Conservation (phyloP, 2,888 invertebrate species). For the Cheilosia urbana region DNA sequence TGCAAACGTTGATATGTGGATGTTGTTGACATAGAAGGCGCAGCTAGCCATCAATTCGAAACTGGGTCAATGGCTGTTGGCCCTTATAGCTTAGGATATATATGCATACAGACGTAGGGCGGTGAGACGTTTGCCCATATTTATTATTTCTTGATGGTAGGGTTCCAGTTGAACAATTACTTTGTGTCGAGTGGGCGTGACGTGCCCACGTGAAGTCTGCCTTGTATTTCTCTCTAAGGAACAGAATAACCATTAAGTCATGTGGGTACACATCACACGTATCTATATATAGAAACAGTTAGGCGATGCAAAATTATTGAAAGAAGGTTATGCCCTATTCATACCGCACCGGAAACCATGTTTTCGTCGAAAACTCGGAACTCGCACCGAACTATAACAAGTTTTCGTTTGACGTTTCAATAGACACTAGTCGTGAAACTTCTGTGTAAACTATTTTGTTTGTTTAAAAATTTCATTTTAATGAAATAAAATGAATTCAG, state of each 20-base stretch:
- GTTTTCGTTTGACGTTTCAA: no score
- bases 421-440: no score
- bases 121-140: conserved; percentile 62
- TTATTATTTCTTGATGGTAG: conserved; percentile 58
- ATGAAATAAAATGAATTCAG: no score
- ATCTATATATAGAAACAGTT: neutral
- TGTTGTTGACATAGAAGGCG: conserved; percentile 46
- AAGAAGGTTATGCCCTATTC: no score
- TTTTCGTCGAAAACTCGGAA: no score
- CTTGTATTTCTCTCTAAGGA: conserved; percentile 19
- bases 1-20: conserved; percentile 28
- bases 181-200: conserved; percentile 52
- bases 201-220: neutral
- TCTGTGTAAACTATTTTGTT: no score
- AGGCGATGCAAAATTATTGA: conserved; percentile 2
- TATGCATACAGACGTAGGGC: conserved; percentile 16
- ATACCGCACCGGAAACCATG: no score
- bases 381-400: no score
- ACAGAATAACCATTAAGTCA: conserved; percentile 20
- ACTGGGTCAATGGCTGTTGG: conserved; percentile 71
- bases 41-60: conserved; percentile 63
- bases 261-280: conserved; percentile 10
- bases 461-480: no score
- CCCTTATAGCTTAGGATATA: conserved; percentile 28
- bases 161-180: conserved; percentile 52